These are phyloP conservation scores for Trialeurodes vaporariorum DNA, from an alignment of 1,140 invertebrate genomes.

Conservation along the genomic window DNA sequence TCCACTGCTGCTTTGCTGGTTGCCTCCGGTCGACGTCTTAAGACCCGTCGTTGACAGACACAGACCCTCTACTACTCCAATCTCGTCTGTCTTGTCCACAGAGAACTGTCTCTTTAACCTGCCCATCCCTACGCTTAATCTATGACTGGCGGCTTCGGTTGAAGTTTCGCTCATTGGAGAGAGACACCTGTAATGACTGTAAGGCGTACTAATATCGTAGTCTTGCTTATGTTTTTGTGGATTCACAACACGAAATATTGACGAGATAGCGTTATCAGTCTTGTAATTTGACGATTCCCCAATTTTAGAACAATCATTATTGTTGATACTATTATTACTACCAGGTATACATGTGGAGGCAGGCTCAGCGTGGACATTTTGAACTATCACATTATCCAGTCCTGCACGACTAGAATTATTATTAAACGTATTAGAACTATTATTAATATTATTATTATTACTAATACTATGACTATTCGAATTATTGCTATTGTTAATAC, in stretches of 20 bases:
- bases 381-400: not conserved
- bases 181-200: constrained; percentile 55
- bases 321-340: constrained; percentile 32
- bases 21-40: constrained; percentile 19
- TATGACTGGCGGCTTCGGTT: constrained; percentile 7
- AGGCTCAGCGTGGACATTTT: constrained; percentile 30
- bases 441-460: not conserved
- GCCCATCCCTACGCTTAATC: constrained; percentile 4
- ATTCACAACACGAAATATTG: not conserved
- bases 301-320: not conserved
- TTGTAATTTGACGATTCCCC: not conserved
- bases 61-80: too few species aligned
- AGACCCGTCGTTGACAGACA: constrained; percentile 26
- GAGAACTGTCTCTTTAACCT: constrained; percentile 52
- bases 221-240: constrained; percentile 29
- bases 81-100: constrained; percentile 50
- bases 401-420: not conserved
- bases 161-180: constrained; percentile 45
- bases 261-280: not conserved
- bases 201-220: constrained; percentile 55
- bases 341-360: constrained; percentile 33
- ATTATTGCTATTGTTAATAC: not conserved
- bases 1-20: constrained; percentile 20
- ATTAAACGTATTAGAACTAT: not conserved
- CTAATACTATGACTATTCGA: not conserved